Conservation (phyloP, 2,113 vertebrate genomes). For the Oreochromis spilurus region DNA sequence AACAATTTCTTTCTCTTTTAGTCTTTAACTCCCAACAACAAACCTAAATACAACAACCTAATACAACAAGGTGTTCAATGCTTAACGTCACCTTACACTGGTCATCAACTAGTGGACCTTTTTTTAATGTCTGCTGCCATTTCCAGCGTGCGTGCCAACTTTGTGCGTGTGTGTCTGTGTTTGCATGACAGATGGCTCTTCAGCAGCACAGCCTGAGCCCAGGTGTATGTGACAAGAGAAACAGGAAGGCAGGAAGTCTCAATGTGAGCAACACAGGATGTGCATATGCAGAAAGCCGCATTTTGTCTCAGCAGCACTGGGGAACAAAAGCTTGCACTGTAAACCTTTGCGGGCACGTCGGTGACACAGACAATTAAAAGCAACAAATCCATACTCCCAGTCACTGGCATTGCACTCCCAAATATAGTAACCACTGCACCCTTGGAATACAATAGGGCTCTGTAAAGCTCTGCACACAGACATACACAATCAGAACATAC, state of each 20-base stretch:
- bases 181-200: conserved; percentile 50
- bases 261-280: conserved; percentile 59
- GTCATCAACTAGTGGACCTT: not conserved
- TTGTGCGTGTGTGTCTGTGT: not conserved
- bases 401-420: not conserved
- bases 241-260: conserved; percentile 64
- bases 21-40: not conserved
- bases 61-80: not conserved
- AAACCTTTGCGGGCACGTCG: not conserved
- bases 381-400: not conserved
- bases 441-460: not conserved
- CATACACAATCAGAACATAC: not conserved
- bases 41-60: not conserved
- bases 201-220: conserved; percentile 35
- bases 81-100: not conserved
- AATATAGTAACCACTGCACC: not conserved
- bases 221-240: conserved; percentile 58
- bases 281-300: conserved; percentile 17
- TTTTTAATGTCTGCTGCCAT: not conserved
- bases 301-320: not conserved
- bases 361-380: not conserved
- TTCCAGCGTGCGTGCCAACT: not conserved
- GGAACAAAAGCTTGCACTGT: not conserved
- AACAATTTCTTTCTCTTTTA: not conserved
- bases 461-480: not conserved